A percentile compares a stretch with the other conserved stretches of the same genome.
Evolutionary conservation across 2,888 invertebrate genomes (phyloP).

Genomic region (Tanytarsus gracilentus): DNA sequence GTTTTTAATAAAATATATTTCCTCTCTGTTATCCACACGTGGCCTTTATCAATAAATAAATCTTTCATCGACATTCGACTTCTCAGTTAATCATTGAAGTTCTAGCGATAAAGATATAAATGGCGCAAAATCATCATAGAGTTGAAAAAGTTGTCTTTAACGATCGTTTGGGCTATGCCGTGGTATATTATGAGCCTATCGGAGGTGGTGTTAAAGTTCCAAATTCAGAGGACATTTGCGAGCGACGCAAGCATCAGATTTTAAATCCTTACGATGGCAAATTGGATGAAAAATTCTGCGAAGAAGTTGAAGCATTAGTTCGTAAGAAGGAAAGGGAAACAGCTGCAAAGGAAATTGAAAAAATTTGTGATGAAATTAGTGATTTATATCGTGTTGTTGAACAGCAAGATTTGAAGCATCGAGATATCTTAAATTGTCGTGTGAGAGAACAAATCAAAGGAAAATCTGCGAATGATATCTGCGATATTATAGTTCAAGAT

Average conservation of each 20-base stretch:
- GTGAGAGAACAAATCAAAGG: slow-evolving; percentile 16
- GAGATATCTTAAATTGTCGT: slow-evolving; percentile 12
- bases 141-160: slow-evolving; percentile 11
- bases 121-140: neutral
- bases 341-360: slow-evolving; percentile 12
- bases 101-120: neutral
- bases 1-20: too few relatives aligned
- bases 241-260: neutral
- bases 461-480: slow-evolving; percentile 13
- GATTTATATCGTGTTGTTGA: slow-evolving; percentile 2
- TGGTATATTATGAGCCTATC: slow-evolving; percentile 16
- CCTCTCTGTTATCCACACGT: too few relatives aligned
- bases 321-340: neutral
- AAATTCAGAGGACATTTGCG: neutral
- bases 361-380: slow-evolving; percentile 4
- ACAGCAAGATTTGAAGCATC: neutral
- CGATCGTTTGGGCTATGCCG: slow-evolving; percentile 19
- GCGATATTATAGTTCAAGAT: slow-evolving; percentile 7
- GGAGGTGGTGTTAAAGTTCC: neutral
- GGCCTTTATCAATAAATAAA: neutral
- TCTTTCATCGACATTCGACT: neutral
- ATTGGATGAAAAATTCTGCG: slow-evolving; percentile 2
- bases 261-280: neutral
- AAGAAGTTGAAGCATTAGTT: slow-evolving; percentile 8
- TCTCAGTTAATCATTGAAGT: neutral